These are phyloP conservation scores for Phenganax subtilis DNA, from an alignment of 92 coral and sea anemone species.

Conservation along the genomic window DNA sequence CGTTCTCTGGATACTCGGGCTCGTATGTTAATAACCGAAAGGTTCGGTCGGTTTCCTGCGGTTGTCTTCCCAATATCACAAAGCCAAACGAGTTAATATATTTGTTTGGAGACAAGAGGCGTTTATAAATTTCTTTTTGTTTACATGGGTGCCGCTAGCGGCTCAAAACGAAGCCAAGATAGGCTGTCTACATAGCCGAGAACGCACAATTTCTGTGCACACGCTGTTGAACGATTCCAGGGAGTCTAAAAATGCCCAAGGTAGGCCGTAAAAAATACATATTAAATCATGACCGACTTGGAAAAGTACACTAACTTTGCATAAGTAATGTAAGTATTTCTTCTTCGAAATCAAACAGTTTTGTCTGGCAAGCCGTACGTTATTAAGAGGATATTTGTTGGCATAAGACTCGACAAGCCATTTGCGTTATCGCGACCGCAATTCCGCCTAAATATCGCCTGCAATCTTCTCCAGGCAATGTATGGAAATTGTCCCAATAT, in stretches of 20 bases:
- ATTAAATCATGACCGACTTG: too few species aligned
- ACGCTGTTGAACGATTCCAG: slow-evolving; percentile 12
- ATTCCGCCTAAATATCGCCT: too few species aligned
- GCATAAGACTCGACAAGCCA: too few species aligned
- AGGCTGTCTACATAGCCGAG: slow-evolving; percentile 40
- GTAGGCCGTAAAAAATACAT: background rate
- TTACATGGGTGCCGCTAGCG: slow-evolving; percentile 38
- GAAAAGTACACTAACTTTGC: background rate
- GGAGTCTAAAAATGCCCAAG: slow-evolving; percentile 12
- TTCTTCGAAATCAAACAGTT: too few species aligned
- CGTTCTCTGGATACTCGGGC: background rate
- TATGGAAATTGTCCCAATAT: too few species aligned
- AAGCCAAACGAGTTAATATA: slow-evolving; percentile 25
- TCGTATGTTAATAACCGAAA: background rate
- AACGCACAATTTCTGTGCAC: slow-evolving; percentile 37
- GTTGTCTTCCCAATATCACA: slow-evolving; percentile 12
- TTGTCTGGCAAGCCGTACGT: background rate
- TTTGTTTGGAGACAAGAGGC: slow-evolving; percentile 12
- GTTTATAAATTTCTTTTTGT: slow-evolving; percentile 1
- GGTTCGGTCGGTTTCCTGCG: slow-evolving; percentile 10
- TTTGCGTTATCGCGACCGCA: too few species aligned
- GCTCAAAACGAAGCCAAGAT: slow-evolving; percentile 30
- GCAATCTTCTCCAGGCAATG: too few species aligned
- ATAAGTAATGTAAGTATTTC: too few species aligned
- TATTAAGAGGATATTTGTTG: background rate